Percentiles rank a stretch among this genome's conserved stretches.
Evolutionary conservation across 2,797 vertebrate species (phyloP).

Genomic region (Aotus griseimembra): DNA sequence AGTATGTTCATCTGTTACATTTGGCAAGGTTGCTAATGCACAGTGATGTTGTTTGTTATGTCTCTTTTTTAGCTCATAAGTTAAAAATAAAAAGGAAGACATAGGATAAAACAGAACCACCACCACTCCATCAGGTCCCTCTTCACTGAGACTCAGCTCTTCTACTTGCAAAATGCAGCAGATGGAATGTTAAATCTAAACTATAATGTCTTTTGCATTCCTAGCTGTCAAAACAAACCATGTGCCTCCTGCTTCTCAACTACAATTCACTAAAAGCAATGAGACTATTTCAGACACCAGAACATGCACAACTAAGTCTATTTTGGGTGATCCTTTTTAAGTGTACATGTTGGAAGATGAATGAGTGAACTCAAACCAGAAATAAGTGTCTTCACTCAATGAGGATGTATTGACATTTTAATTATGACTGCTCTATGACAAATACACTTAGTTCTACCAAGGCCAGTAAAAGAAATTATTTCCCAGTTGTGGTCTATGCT

Average conservation of each 20-base stretch:
- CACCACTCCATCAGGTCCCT: neutral
- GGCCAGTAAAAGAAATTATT: neutral
- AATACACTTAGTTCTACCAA: neutral
- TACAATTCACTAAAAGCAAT: conserved; percentile 53
- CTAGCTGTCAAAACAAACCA: conserved; percentile 71
- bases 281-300: conserved; percentile 48
- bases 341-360: neutral
- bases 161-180: conserved; percentile 9
- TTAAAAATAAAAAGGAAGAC: conserved; percentile 42
- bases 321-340: conserved; percentile 47
- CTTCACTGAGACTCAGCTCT: neutral
- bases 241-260: conserved; percentile 50
- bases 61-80: conserved; percentile 54
- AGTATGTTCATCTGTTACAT: conserved; percentile 64
- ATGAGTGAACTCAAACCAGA: conserved; percentile 56
- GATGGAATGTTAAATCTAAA: conserved; percentile 56
- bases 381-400: neutral
- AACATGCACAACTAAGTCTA: conserved; percentile 3
- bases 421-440: conserved; percentile 13
- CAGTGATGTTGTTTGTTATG: conserved; percentile 8
- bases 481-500: neutral
- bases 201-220: conserved; percentile 36
- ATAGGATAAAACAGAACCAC: neutral
- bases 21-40: conserved; percentile 55
- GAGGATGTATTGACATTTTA: conserved; percentile 18